Evolutionary conservation across 1,140 invertebrate species (phyloP).

Genomic region (Lepidurus packardi): DNA sequence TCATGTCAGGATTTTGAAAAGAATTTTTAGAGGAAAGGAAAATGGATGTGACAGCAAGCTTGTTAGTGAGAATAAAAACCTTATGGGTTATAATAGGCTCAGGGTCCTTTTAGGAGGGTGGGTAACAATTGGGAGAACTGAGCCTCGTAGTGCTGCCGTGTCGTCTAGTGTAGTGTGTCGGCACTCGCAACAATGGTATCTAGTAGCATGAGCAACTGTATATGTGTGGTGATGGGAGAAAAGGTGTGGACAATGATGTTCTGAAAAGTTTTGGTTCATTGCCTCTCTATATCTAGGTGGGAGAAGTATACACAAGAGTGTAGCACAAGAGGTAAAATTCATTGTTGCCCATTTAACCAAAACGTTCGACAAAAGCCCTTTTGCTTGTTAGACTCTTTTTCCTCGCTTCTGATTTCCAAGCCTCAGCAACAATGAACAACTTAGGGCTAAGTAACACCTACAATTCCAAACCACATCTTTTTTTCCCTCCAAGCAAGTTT

Average conservation of each 20-base stretch:
- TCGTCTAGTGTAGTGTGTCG: not conserved
- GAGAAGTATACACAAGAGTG: not conserved
- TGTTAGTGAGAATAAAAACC: constrained; percentile 13
- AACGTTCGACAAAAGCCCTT: not conserved
- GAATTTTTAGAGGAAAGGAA: not conserved
- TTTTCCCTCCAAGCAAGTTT: not conserved
- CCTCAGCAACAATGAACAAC: not conserved
- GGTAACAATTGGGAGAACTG: not conserved
- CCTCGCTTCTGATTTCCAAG: not conserved
- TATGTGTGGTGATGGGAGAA: constrained; percentile 4
- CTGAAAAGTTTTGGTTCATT: constrained; percentile 16
- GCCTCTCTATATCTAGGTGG: not conserved
- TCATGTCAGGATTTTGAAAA: not conserved
- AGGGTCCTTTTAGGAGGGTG: constrained; percentile 8
- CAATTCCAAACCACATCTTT: not conserved
- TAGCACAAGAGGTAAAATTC: not conserved
- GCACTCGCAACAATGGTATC: not conserved
- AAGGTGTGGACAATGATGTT: constrained; percentile 16
- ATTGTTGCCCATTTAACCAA: not conserved
- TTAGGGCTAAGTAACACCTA: not conserved
- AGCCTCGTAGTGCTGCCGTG: not conserved
- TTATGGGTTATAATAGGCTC: constrained; percentile 2
- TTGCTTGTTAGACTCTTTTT: not conserved
- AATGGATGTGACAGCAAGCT: constrained; percentile 15
- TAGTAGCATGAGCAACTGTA: not conserved